Conservation (phyloP, 2,888 invertebrate species). For the Linnaemya tessellans region DNA sequence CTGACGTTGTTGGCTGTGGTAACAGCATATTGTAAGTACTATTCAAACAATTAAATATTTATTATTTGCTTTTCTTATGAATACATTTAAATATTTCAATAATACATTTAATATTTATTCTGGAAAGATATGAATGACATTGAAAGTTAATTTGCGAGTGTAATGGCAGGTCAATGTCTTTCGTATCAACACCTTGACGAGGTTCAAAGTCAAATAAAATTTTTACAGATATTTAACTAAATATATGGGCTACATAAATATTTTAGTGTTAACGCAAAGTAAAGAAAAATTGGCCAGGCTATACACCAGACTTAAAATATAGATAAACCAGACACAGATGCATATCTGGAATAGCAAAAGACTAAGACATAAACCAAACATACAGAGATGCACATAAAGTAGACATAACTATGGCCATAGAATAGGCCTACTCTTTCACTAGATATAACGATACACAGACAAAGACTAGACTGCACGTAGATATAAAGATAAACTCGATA, state of each 20-base stretch:
- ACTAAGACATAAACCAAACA: too few relatives aligned
- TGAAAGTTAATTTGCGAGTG: neutral
- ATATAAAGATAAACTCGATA: too few relatives aligned
- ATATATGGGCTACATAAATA: too few relatives aligned
- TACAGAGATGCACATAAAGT: neutral
- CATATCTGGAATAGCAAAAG: neutral
- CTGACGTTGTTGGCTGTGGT: constrained; percentile 80
- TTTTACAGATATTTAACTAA: neutral
- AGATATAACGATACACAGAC: too few relatives aligned
- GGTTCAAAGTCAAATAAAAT: neutral
- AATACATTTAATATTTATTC: constrained; percentile 12
- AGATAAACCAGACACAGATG: neutral
- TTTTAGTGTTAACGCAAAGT: neutral
- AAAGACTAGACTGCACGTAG: neutral
- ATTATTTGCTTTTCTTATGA: neutral
- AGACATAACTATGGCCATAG: neutral
- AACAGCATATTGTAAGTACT: constrained; percentile 80
- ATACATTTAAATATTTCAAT: constrained; percentile 30
- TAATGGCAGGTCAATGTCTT: constrained; percentile 2
- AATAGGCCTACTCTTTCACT: too few relatives aligned
- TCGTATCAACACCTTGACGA: neutral
- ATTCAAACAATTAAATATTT: constrained; percentile 33
- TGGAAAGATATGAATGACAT: neutral
- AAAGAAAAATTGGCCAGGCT: too few relatives aligned
- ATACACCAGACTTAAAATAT: too few relatives aligned